Conservation (phyloP, 2,797 vertebrate species). For the Neosilurus hyrtlii region DNA sequence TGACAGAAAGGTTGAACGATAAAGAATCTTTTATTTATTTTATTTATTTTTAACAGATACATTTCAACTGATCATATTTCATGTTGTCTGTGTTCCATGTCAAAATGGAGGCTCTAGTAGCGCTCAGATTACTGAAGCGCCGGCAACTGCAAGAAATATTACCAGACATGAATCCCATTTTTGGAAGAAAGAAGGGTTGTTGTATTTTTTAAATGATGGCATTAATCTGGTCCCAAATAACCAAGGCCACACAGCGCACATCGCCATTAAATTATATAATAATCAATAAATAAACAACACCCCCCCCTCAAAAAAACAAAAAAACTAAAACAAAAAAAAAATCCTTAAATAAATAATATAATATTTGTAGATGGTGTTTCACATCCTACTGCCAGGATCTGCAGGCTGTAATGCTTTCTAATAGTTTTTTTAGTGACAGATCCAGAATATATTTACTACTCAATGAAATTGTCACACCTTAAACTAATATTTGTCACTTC, state of each 20-base stretch:
- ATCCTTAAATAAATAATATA: neutral
- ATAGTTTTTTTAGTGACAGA: neutral
- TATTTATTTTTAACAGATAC: conserved; percentile 8
- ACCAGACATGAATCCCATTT: neutral
- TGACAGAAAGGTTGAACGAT: conserved; percentile 2
- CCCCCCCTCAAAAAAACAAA: neutral
- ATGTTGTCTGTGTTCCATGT: conserved; percentile 62
- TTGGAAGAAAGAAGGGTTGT: neutral
- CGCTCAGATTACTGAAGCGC: conserved; percentile 10
- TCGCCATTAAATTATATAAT: neutral
- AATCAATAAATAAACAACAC: neutral
- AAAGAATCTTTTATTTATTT: neutral
- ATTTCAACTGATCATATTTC: conserved; percentile 43
- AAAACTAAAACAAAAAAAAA: neutral
- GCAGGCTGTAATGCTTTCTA: neutral
- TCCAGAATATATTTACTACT: neutral
- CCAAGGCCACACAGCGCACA: neutral
- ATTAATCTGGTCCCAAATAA: neutral
- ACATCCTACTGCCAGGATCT: neutral
- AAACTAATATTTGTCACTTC: neutral
- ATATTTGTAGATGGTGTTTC: too few relatives aligned
- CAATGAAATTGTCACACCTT: neutral
- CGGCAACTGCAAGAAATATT: neutral
- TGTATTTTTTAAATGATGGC: neutral
- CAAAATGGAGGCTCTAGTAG: conserved; percentile 69